Conservation (phyloP, 2,888 invertebrate genomes). For the Petrolisthes manimaculis region DNA sequence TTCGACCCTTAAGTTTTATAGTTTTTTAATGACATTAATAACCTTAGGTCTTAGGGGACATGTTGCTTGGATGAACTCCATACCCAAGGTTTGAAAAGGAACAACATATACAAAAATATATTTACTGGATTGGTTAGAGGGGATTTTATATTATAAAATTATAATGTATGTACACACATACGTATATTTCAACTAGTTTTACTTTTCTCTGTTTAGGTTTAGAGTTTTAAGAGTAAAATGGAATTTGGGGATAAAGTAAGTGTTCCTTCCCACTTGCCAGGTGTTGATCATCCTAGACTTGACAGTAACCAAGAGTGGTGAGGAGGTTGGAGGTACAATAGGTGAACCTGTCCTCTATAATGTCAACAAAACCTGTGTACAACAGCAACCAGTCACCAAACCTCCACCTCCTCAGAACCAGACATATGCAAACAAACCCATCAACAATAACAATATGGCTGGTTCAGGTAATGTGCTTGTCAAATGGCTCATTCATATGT, state of each 20-base stretch:
- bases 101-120: neutral
- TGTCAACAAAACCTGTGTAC: conserved; percentile 15
- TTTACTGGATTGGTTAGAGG: neutral
- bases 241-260: no score
- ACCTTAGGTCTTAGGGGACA: no score
- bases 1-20: no score
- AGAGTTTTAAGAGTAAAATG: no score
- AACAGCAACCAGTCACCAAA: neutral
- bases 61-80: no score
- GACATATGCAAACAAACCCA: conserved; percentile 5
- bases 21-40: no score
- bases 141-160: neutral
- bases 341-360: conserved; percentile 79
- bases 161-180: neutral
- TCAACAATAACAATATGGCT: neutral
- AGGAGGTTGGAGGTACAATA: conserved; percentile 80
- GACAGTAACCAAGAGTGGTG: conserved; percentile 80
- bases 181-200: neutral
- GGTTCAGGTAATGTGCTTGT: no score
- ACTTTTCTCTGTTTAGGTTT: neutral
- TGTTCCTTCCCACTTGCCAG: conserved; percentile 11
- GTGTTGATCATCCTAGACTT: conserved; percentile 86
- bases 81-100: no score
- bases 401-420: neutral
- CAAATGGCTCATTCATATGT: no score